Evolutionary conservation across 1,140 invertebrate species (phyloP), one percentile per base, ranked within the genome.

Genomic region (Aphaenogaster rudis): DNA sequence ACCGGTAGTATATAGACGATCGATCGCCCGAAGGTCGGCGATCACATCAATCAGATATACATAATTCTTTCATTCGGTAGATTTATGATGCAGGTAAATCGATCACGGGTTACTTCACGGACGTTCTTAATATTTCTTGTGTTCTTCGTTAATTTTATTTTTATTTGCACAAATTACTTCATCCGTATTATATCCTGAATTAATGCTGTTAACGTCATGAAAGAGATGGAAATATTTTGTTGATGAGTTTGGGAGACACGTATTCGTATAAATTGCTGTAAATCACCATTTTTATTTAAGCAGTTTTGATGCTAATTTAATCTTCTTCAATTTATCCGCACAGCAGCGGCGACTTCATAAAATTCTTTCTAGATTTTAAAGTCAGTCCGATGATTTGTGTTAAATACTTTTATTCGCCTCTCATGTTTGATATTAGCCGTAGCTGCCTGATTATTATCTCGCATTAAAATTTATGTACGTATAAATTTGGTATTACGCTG

Each of bases 51-150:
- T 82, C 21, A 82, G 9, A 17, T 17, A 15, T 28, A 28, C 28
- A 28, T 57, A 61, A 15, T 61, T 74, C 4, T 1, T 74, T 39
- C 50, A 42, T 13, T 39, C 50, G 36, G 4, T 28, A 39, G 11
- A 74, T 50, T 84, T 61, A 76, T 33, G 54, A 74, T 39, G 33
- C 42, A 63, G n/a, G 3, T 82, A 82, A 82, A 74, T 84, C 13
- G 3, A 5, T 48, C 13, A 39, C 21, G 39, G 39, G 1, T 59
- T 45, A 21, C n/a, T 33, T 71, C 52, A 72, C 59, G 61, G 28
- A 28, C 11, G 11, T 33, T 48, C 3, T 82, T 11, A 57, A 36
- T 59, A 61, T 36, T 82, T 59, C 13, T 50, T 15, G 0, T 39
- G 0, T 54, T 15, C 33, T 17, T 66, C 11, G 17, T 61, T 45